Percentiles rank a stretch among this genome's conserved stretches.
Evolutionary conservation across 1,140 invertebrate species (phyloP).

Genomic region (Lepidurus couesii): DNA sequence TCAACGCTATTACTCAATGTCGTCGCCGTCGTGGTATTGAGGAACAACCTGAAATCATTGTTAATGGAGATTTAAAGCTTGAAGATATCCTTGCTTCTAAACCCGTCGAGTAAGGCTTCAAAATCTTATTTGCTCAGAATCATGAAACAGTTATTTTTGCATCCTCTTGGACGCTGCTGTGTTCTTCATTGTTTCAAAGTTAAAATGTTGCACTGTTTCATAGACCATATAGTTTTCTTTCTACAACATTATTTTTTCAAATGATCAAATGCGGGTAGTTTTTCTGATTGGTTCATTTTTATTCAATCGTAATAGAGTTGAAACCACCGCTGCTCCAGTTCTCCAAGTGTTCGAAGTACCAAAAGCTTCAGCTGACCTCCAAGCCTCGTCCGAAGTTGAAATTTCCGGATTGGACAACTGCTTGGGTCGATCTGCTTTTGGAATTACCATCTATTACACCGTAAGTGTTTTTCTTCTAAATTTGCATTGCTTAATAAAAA

Average conservation of each 20-base stretch:
- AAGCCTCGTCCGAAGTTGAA: neutral
- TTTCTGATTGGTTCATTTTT: too few species aligned
- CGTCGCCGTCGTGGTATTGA: conserved; percentile 8
- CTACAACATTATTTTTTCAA: too few species aligned
- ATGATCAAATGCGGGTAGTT: too few species aligned
- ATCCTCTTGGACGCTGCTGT: too few species aligned
- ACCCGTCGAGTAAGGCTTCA: neutral
- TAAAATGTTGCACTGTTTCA: too few species aligned
- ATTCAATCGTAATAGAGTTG: neutral
- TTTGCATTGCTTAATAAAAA: too few species aligned
- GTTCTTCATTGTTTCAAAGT: too few species aligned
- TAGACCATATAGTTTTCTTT: too few species aligned
- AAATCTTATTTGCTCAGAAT: neutral
- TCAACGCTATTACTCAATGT: neutral
- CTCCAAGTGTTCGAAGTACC: neutral
- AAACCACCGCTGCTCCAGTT: neutral
- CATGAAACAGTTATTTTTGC: neutral
- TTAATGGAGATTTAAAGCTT: neutral
- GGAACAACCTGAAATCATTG: neutral
- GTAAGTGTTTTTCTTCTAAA: neutral
- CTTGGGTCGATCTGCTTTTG: conserved; percentile 6
- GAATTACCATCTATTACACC: neutral
- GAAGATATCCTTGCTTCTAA: neutral
- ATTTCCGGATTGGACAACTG: conserved; percentile 7
- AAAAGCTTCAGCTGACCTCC: neutral